phyloP scores from a whole-genome alignment of 2,797 vertebrate species.

The Ceryle rudis region DNA sequence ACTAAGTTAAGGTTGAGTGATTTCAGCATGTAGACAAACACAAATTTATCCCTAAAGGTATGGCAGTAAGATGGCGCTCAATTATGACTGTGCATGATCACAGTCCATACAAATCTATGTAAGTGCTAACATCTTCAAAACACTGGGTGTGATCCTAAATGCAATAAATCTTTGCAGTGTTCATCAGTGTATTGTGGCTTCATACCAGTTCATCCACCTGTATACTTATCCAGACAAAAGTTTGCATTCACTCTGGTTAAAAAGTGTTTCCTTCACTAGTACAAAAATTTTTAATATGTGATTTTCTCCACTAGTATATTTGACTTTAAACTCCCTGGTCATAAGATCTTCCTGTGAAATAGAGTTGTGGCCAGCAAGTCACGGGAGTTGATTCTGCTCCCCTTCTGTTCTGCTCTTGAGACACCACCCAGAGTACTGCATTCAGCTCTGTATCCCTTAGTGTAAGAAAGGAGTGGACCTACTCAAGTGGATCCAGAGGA shows the following conservation, averaged over 20 bases:
- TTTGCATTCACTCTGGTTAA: background rate
- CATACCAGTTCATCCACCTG: background rate
- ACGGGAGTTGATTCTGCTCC: background rate
- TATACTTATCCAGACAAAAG: background rate
- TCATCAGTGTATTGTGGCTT: background rate
- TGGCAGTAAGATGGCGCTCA: background rate
- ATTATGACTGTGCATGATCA: background rate
- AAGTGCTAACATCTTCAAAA: background rate
- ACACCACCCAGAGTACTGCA: background rate
- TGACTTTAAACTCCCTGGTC: background rate
- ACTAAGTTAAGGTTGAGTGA: background rate
- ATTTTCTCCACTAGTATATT: background rate
- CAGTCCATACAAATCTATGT: background rate
- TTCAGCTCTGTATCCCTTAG: background rate
- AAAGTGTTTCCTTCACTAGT: background rate
- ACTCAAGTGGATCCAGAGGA: background rate
- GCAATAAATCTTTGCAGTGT: background rate
- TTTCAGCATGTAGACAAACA: background rate
- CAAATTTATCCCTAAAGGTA: background rate
- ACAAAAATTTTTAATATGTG: background rate
- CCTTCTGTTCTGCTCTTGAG: background rate
- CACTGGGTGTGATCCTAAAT: background rate
- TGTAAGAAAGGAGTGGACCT: background rate
- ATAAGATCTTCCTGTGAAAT: background rate
- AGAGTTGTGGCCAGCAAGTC: background rate